Percentiles rank a stretch among this genome's conserved stretches.
Conservation (phyloP, 2,113 vertebrate genomes). For the Columba janthina region DNA sequence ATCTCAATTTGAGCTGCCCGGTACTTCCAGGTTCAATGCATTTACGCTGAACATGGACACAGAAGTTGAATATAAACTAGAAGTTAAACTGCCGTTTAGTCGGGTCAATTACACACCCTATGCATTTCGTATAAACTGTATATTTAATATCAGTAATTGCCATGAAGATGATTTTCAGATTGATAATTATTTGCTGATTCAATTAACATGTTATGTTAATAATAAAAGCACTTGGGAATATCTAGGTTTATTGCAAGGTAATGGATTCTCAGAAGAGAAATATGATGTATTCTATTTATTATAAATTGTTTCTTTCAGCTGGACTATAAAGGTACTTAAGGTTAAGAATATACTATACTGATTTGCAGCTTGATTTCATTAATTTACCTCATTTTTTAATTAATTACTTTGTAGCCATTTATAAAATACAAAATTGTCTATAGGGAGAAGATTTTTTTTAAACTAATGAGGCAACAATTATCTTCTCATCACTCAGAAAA, state of each 20-base stretch:
- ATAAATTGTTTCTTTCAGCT: not conserved
- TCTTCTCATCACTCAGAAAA: not conserved
- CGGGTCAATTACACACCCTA: not conserved
- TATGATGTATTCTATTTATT: not conserved
- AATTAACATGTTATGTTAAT: slow-evolving; percentile 27
- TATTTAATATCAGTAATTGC: not conserved
- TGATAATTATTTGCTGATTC: slow-evolving; percentile 35
- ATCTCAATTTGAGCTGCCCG: not conserved
- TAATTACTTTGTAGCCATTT: not conserved
- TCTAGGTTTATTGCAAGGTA: slow-evolving; percentile 15
- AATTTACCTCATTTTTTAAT: not conserved
- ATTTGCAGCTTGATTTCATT: not conserved
- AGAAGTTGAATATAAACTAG: not conserved
- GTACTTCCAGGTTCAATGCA: not conserved
- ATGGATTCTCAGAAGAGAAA: slow-evolving; percentile 9
- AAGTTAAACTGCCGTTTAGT: not conserved
- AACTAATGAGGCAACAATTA: not conserved
- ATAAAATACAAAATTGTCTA: not conserved
- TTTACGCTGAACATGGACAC: not conserved
- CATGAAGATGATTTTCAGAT: slow-evolving; percentile 5
- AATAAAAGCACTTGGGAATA: slow-evolving; percentile 5
- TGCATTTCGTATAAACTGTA: not conserved
- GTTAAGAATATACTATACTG: not conserved
- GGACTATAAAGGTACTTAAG: not conserved
- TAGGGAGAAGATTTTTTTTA: not conserved